These are phyloP conservation scores for Hydrolagus affinis DNA, from an alignment of 2,113 vertebrate species.

Conservation along the genomic window DNA sequence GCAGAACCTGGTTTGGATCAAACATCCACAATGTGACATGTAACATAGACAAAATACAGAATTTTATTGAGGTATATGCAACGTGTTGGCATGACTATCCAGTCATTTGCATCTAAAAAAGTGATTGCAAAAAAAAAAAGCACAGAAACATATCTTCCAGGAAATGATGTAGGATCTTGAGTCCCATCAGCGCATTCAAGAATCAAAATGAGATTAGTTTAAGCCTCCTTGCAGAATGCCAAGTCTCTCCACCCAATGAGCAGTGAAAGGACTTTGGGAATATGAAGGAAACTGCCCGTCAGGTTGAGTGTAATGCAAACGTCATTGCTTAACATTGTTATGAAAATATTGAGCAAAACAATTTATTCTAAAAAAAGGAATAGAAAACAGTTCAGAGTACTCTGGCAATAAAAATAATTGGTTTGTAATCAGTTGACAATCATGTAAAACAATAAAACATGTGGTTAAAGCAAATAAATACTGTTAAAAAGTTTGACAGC, in stretches of 20 bases:
- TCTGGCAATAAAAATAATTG: too few species aligned
- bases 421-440: not conserved
- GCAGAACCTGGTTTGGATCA: too few species aligned
- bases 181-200: too few species aligned
- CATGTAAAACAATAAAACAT: not conserved
- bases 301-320: not conserved
- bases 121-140: not conserved
- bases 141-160: not conserved
- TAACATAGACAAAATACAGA: too few species aligned
- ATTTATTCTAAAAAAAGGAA: too few species aligned
- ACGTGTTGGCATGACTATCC: not conserved
- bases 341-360: not conserved
- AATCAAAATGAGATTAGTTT: not conserved
- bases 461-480: not conserved
- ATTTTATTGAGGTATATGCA: not conserved
- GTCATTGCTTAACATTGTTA: not conserved
- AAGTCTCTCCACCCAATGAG: not conserved
- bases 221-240: not conserved
- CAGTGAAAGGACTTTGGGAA: not conserved
- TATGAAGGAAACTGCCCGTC: not conserved
- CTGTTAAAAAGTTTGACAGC: too few species aligned
- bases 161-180: too few species aligned
- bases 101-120: slow-evolving; percentile 11
- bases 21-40: too few species aligned
- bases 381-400: too few species aligned